These are phyloP conservation scores for Toxonevra muliebris DNA, from an alignment of 2,888 invertebrate species.

Conservation along the genomic window DNA sequence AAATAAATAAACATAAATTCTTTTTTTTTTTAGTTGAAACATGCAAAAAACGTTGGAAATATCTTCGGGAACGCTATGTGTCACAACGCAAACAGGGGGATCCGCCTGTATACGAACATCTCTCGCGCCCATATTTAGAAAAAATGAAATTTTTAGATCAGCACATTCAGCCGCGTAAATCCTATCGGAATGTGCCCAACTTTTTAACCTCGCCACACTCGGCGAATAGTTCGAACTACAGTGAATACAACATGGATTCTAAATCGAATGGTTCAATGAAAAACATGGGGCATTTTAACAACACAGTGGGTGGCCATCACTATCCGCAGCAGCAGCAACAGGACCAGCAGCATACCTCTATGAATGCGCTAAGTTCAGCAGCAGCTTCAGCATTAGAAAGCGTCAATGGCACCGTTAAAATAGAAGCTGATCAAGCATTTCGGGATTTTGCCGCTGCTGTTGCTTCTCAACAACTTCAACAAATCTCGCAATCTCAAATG, in stretches of 20 bases:
- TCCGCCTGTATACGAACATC: constrained; percentile 63
- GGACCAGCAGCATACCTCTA: constrained; percentile 49
- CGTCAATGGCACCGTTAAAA: constrained; percentile 56
- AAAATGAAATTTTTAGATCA: constrained; percentile 65
- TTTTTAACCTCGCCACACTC: constrained; percentile 62
- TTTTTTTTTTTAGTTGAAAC: constrained; percentile 56
- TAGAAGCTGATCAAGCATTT: constrained; percentile 61
- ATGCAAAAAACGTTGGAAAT: constrained; percentile 65
- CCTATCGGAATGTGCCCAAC: constrained; percentile 62
- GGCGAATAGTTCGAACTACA: constrained; percentile 57
- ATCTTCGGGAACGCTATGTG: constrained; percentile 63
- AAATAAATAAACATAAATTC: background rate
- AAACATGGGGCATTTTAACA: constrained; percentile 51
- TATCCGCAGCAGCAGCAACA: constrained; percentile 53
- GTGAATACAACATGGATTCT: constrained; percentile 63
- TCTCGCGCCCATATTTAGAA: constrained; percentile 64
- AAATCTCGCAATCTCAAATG: constrained; percentile 55
- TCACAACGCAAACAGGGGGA: constrained; percentile 64
- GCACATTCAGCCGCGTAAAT: constrained; percentile 64
- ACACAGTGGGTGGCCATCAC: constrained; percentile 40
- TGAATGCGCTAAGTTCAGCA: constrained; percentile 53
- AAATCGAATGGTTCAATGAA: constrained; percentile 63
- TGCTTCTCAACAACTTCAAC: constrained; percentile 59
- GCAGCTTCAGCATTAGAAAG: constrained; percentile 47
- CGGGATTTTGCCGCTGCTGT: constrained; percentile 61